phyloP scores from a whole-genome alignment of 2,888 invertebrate genomes.

The Drosophila yooni region DNA sequence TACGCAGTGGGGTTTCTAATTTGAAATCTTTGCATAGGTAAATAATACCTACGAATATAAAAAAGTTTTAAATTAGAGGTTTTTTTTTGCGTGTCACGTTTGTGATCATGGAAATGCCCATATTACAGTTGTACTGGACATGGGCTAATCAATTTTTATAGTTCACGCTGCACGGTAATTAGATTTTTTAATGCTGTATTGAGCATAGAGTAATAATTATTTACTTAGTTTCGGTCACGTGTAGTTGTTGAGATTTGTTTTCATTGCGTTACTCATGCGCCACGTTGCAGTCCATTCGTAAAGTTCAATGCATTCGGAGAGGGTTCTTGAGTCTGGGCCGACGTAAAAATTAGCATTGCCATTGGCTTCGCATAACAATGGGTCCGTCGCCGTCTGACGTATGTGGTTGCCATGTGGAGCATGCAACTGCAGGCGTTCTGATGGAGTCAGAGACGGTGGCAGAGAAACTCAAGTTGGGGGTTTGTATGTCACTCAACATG shows the following conservation, averaged over 20 bases:
- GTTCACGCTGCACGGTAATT: slow-evolving; percentile 14
- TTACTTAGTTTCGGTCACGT: slow-evolving; percentile 51
- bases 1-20: neutral
- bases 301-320: slow-evolving; percentile 72
- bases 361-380: slow-evolving; percentile 70
- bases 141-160: neutral
- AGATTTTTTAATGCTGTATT: slow-evolving; percentile 17
- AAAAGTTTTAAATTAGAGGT: neutral
- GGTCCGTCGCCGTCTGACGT: slow-evolving; percentile 47
- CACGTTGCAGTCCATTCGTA: slow-evolving; percentile 63
- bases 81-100: neutral
- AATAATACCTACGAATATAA: neutral
- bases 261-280: slow-evolving; percentile 66
- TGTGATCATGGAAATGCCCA: neutral
- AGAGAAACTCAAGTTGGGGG: slow-evolving; percentile 46
- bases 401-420: slow-evolving; percentile 66
- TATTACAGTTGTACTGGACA: neutral
- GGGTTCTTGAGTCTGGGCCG: slow-evolving; percentile 45
- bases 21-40: neutral
- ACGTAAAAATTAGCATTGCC: slow-evolving; percentile 54
- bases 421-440: slow-evolving; percentile 43
- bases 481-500: slow-evolving; percentile 61
- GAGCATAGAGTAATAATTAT: slow-evolving; percentile 3
- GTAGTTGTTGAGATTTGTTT: slow-evolving; percentile 25
- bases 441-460: slow-evolving; percentile 6